Base-by-base conservation (phyloP, 2,113 vertebrate species). In the Myrmophylax atrothorax region DNA sequence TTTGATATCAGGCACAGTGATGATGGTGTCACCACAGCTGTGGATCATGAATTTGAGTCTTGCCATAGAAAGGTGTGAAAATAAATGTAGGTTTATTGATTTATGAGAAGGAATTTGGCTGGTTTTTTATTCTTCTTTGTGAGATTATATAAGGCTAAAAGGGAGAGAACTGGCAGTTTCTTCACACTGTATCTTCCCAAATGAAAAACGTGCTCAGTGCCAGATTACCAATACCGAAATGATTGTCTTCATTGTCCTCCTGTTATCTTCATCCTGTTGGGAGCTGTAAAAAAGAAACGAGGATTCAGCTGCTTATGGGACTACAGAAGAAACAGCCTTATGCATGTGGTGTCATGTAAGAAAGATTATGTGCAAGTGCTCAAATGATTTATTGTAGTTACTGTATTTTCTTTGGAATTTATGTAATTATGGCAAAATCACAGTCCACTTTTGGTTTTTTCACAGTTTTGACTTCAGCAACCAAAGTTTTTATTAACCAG, bases 231-330 rank as follows among this genome's bases (percentile, higher is more conserved):
- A 88, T 84, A 88, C 83, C 62, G 84, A 93, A 93, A 94, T 86
- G 58, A 95, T 93, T 80, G 49, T 92, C 92, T 95, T 96, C 63
- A 86, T 84, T 96, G 73, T 89, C 89, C 83, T 90, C 37, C 81
- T 83, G 66, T 79, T 96, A 97, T 81, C 98, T 97, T 90, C 81
- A 89, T 76, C 92, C 42, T 76, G 94, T 77, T 33, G 98, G 94
- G n/a, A 98, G 91, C 98, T 98, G 96, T n/a, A 96, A 97, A 75
- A 91, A 31, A 95, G 47, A 93, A 89, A 93, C 12, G 69, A 93
- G 24, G 49, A 74, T 90, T 96, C 90, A 94, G 66, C 40, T 84
- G 44, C 79, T 93, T 79, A 55, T 72, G 52, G 50, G 44, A 90
- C 60, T 72, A 19, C 19, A 87, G 83, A 46, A 91, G 31, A 79